Conservation (phyloP, 2,888 invertebrate species). For the Ichneumoninae sp. region DNA sequence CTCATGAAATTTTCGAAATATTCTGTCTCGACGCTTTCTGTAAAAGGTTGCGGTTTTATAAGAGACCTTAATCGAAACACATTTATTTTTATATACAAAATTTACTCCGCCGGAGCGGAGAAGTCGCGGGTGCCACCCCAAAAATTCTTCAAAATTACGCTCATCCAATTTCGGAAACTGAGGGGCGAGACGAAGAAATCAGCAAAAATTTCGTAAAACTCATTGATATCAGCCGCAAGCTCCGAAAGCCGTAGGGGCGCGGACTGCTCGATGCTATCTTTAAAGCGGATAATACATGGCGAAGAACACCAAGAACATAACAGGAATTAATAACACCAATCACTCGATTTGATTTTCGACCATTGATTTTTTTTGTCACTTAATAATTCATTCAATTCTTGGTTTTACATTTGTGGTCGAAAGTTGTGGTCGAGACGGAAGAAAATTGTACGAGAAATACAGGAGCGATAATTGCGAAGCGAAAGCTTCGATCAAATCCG, state of each 20-base stretch:
- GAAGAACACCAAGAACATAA: not conserved
- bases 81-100: not conserved
- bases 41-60: slow-evolving; percentile 9
- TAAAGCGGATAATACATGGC: not conserved
- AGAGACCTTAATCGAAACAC: slow-evolving; percentile 7
- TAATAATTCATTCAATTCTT: no score
- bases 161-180: not conserved
- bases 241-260: not conserved
- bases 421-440: not conserved
- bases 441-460: no score
- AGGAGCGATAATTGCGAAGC: no score
- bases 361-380: no score
- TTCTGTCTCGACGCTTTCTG: slow-evolving; percentile 6
- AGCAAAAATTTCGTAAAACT: not conserved
- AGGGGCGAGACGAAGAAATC: not conserved
- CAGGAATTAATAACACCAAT: no score
- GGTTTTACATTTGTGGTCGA: no score
- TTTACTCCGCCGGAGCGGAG: not conserved
- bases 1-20: slow-evolving; percentile 50
- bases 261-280: not conserved
- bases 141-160: not conserved
- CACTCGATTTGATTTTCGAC: no score
- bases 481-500: no score
- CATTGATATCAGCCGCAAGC: not conserved
- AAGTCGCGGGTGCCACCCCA: not conserved